These are phyloP conservation scores for Ictalurus punctatus DNA, from an alignment of 2,113 vertebrate genomes.

Conservation along the genomic window DNA sequence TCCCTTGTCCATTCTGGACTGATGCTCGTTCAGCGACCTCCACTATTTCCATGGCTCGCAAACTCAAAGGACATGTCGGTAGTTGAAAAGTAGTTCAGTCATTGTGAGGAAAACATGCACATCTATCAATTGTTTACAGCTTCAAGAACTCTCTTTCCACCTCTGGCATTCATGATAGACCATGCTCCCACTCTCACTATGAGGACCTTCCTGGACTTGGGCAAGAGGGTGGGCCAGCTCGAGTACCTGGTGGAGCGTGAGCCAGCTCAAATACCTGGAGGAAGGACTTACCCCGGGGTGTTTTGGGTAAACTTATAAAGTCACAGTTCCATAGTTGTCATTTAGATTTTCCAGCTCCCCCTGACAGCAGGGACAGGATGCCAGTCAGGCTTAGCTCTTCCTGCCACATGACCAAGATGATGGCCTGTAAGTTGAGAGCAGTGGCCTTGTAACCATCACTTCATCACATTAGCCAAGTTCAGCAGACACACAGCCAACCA, in stretches of 20 bases:
- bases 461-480: neutral
- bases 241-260: neutral
- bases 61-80: neutral
- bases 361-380: neutral
- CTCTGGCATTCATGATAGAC: neutral
- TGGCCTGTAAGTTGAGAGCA: neutral
- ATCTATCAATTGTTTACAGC: neutral
- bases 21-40: neutral
- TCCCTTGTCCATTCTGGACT: neutral
- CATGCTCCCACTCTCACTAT: neutral
- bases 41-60: neutral
- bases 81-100: neutral
- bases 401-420: neutral
- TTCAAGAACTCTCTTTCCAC: neutral
- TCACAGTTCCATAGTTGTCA: neutral
- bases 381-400: neutral
- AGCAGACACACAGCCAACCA: neutral
- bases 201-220: neutral
- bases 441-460: neutral
- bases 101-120: neutral
- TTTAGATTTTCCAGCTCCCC: neutral
- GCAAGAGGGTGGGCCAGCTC: neutral
- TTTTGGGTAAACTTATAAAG: neutral
- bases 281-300: neutral
- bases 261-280: neutral